phyloP scores from a whole-genome alignment of 37 sponge, comb jelly and placozoan species.

The Cladorhizidae sp. region DNA sequence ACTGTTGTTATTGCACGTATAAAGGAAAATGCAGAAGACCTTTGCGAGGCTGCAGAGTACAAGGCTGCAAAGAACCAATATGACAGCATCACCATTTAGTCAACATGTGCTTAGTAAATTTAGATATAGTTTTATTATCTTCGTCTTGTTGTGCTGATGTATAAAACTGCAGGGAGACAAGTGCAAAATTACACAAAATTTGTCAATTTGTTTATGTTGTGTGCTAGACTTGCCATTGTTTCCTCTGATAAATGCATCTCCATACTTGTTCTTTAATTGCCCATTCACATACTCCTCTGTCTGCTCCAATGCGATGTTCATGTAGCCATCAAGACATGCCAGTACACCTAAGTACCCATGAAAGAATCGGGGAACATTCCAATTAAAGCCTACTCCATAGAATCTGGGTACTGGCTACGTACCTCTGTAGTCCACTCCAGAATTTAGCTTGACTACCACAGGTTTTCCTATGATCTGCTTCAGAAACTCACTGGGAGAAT shows the following conservation, averaged over 20 bases:
- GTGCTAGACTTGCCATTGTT: conserved; percentile 85
- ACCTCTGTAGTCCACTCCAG: conserved; percentile 99
- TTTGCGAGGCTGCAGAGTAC: conserved; percentile 67
- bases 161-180: conserved; percentile 77
- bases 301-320: conserved; percentile 99
- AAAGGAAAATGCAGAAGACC: conserved; percentile 22
- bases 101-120: background rate
- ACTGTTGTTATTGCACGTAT: background rate
- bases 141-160: conserved; percentile 94
- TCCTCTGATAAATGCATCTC: conserved; percentile 98
- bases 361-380: background rate
- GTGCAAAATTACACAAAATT: background rate
- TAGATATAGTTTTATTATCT: conserved; percentile 29
- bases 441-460: conserved; percentile 95
- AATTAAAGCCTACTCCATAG: conserved; percentile 8
- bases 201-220: background rate
- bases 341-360: conserved; percentile 65
- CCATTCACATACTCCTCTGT: conserved; percentile 99
- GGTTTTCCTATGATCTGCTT: conserved; percentile 98
- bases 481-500: conserved; percentile 96
- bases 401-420: background rate
- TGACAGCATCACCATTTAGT: conserved; percentile 25
- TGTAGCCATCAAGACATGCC: conserved; percentile 94
- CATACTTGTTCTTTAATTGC: conserved; percentile 98
- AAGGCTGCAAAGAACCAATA: conserved; percentile 64